Base-by-base conservation (phyloP, 1,140 invertebrate genomes). In the Hylyphantes graminicola region DNA sequence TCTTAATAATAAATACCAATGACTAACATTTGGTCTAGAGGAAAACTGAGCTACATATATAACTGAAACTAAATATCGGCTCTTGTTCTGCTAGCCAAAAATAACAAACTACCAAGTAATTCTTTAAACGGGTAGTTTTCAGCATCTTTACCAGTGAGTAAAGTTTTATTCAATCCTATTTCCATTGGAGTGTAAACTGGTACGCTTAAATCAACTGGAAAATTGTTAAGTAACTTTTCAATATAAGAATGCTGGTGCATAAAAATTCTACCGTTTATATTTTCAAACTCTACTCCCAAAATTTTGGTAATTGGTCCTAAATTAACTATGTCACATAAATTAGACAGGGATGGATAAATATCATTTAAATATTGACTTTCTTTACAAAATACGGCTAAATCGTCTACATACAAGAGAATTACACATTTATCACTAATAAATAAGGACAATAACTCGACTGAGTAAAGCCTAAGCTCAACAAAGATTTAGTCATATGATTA, bases 21-120 rank as follows among this genome's bases (percentile, higher is more conserved):
- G 11, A 67, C 7, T 15, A 17, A 19, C 64, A n/a, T 67, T 67
- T 15, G 64, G 21, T 17, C 21, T 67, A 35, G 17, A 67, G 10
- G 64, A 67, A 35, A 67, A 67, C 21, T 67, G 64, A 17, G 17
- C 64, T 6, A 67, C 21, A 67, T 67, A 67, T 17, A 67, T 67
- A 15, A 67, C 64, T 17, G 64, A 67, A 67, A 67, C 4, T 67
- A 67, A 17, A 67, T 67, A 67, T 67, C 64, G 10, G 21, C 12
- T 67, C n/a, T 67, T 10, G 64, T 15, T 15, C 64, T 12, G 17
- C 10, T 67, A 11, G 64, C 64, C 11, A 67, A 35, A 67, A 67
- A 67, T n/a, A 67, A 13, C n/a, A n/a, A 12, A 21, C 10, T 17
- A 15, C 21, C 64, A 17, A 67, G 21, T 35, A 67, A 67, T 10